Percentiles rank a stretch among this genome's conserved stretches.
Conservation (phyloP, 2,113 vertebrate genomes). For the Loxodonta africana region DNA sequence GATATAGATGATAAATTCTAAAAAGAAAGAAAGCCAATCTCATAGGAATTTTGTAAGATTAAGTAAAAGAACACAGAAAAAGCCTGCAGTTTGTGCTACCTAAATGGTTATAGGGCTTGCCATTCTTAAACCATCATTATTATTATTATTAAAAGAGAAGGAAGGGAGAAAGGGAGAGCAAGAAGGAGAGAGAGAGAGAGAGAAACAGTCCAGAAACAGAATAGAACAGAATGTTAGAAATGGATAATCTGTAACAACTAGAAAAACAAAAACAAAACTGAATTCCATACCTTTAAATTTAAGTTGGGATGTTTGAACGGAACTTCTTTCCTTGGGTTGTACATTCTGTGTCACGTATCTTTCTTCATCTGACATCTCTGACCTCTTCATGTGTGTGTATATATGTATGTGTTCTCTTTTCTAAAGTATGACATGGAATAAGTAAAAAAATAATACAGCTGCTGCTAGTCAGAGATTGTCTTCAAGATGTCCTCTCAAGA, state of each 20-base stretch:
- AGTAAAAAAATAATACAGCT: not conserved
- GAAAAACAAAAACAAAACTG: not conserved
- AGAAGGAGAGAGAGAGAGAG: not conserved
- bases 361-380: conserved; percentile 68
- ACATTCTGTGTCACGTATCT: conserved; percentile 60
- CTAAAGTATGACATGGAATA: not conserved
- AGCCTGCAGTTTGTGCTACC: not conserved
- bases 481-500: not conserved
- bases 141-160: not conserved
- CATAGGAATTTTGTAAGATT: not conserved
- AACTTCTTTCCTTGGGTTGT: not conserved
- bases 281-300: conserved; percentile 63
- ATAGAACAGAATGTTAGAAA: not conserved
- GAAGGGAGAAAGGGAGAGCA: not conserved
- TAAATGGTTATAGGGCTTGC: not conserved
- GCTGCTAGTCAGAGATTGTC: not conserved
- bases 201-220: not conserved
- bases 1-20: not conserved
- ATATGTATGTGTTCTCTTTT: not conserved
- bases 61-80: not conserved
- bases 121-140: not conserved
- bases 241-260: not conserved
- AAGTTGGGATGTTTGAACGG: not conserved
- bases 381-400: not conserved
- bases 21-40: not conserved